Base-by-base conservation (phyloP, 2,113 vertebrate species). In the Lophius piscatorius region DNA sequence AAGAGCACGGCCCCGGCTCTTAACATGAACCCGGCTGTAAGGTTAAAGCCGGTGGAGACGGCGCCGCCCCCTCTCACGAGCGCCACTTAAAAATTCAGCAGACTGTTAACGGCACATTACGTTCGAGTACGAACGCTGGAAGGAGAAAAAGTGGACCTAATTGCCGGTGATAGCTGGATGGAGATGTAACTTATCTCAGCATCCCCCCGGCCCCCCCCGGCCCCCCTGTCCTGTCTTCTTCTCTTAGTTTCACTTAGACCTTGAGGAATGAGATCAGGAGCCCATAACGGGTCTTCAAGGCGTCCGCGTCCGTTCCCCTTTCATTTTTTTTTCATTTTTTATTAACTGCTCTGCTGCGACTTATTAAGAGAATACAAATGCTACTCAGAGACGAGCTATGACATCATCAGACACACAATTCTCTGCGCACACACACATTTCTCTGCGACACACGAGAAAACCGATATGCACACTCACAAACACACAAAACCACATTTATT, bases 201-300 rank as follows among this genome's bases (percentile, higher is more conserved):
- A 81, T 72, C 83, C 76, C 69, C 76, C 74, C 76, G 82, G 35
- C 40, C 69, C 73, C 63, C 47, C 44, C 40, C 56, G 31, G 41
- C 54, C 18, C 47, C 22, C 50, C 62, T n/a, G n/a, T n/a, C 51
- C 54, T 24, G 29, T 55, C 35, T 42, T 59, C 42, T 63, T 63
- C 66, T 39, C 48, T 28, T 70, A 35, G 29, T 54, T 69, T 73
- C 50, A 67, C 61, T 76, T 35, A 47, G 38, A 63, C 58, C 63
- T 58, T 81, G 38, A 72, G 34, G 46, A 63, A 79, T 33, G 16
- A 34, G 63, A 76, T 62, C 45, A 40, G 21, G 47, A 54, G 29
- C 42, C 40, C 41, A 65, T 18, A 64, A 38, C 21, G 5, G n/a
- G 34, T 40, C 58, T 57, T 48, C 46, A 69, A 72, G 65, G 54